Percentiles rank a stretch among this genome's conserved stretches.
Evolutionary conservation across 2,797 vertebrate genomes (phyloP).

Genomic region (Siniperca scherzeri): DNA sequence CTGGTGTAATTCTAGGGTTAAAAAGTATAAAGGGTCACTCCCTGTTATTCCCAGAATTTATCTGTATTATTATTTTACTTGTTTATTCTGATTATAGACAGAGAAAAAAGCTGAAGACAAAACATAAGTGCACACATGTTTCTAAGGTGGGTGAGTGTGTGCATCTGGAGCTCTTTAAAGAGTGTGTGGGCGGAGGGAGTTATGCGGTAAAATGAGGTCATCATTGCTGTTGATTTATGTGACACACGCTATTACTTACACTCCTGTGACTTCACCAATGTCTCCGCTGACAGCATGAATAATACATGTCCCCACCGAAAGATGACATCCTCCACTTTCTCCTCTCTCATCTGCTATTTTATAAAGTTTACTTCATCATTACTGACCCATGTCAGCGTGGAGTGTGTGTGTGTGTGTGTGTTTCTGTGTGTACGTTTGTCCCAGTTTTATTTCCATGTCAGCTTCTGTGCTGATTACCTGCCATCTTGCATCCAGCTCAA

Average conservation of each 20-base stretch:
- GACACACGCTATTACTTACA: slow-evolving; percentile 81
- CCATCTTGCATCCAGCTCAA: slow-evolving; percentile 67
- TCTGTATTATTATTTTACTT: background rate
- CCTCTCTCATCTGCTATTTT: slow-evolving; percentile 63
- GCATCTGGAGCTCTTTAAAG: slow-evolving; percentile 73
- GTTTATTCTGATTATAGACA: slow-evolving; percentile 18
- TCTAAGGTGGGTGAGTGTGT: slow-evolving; percentile 42
- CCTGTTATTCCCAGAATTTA: slow-evolving; percentile 1
- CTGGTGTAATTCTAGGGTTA: slow-evolving; percentile 9
- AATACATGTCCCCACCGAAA: slow-evolving; percentile 70
- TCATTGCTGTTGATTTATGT: slow-evolving; percentile 80
- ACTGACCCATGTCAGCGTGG: slow-evolving; percentile 62
- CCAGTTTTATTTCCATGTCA: slow-evolving; percentile 37
- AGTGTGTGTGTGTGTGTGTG: slow-evolving; percentile 22
- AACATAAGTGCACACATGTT: background rate
- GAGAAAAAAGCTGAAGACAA: background rate
- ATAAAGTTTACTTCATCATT: slow-evolving; percentile 81
- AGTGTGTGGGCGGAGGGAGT: slow-evolving; percentile 70
- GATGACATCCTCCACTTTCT: slow-evolving; percentile 73
- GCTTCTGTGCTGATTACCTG: slow-evolving; percentile 47
- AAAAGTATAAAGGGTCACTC: slow-evolving; percentile 20
- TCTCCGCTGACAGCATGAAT: slow-evolving; percentile 79
- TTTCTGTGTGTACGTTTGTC: slow-evolving; percentile 27
- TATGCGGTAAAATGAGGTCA: slow-evolving; percentile 83
- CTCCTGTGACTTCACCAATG: slow-evolving; percentile 72